Evolutionary conservation across 2,888 invertebrate genomes (phyloP), one percentile per base, ranked within the genome.

Genomic region (Microctonus aethiopoides): DNA sequence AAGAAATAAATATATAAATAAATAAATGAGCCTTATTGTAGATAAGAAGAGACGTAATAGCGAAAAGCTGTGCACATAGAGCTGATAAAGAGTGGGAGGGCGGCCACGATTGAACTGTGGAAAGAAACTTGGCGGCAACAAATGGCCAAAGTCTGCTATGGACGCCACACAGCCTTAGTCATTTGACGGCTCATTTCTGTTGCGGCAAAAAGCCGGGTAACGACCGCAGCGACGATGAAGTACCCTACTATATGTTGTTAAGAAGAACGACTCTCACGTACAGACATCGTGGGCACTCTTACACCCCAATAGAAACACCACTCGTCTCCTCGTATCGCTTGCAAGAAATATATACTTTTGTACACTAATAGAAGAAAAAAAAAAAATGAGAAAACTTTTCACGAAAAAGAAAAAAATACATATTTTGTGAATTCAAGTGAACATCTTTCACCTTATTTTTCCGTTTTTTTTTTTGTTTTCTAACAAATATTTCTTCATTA

Each of bases 41-140:
- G 24, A 61, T 26, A 67, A 46, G 32, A 20, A 32, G 51, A 52
- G 26, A n/a, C 16, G 22, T 22, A 60, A 39, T 36, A 36, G 61
- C 13, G 36, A 39, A 61, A 24, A 39, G 46, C 24, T 2, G 39
- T 24, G 24, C 39, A 61, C 34, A 24, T 22, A 61, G 24, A n/a
- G 24, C 24, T 51, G 29, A 13, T 29, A 51, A 51, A 51, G 52
- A 51, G 32, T 63, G 51, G 39, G 52, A 54, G 54, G 26, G 69
- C 76, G 74, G 74, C 73, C 77, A 77, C 76, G 72, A 80, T 80
- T 79, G 78, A 74, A 78, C 77, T 77, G 75, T 75, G 57, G 75
- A 79, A 80, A 79, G 78, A 80, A 80, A 80, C 75, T 78, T 76
- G 78, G 77, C 77, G 69, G 71, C 64, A 71, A 71, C 65, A 66